Conservation (phyloP, 2,797 vertebrate genomes). For the Scolopax rusticola region DNA sequence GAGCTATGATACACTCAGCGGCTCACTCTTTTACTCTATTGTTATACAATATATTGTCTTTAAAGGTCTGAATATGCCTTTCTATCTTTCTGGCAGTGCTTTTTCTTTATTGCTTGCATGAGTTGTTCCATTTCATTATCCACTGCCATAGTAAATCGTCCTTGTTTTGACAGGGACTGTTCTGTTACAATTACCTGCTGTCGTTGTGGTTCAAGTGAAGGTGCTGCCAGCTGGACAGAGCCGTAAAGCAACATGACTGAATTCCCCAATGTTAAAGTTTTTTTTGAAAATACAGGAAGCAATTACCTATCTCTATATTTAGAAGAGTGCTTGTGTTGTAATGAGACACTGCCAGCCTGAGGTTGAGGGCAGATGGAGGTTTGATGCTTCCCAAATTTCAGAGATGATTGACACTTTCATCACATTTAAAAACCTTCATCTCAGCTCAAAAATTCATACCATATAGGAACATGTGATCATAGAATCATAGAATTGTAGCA, state of each 20-base stretch:
- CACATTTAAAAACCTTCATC: background rate
- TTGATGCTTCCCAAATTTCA: constrained; percentile 21
- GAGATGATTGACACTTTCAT: background rate
- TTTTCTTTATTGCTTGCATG: constrained; percentile 41
- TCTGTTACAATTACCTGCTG: constrained; percentile 71
- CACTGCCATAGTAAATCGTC: background rate
- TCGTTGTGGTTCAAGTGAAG: constrained; percentile 36
- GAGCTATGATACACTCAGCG: background rate
- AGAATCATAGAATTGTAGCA: too few relatives aligned
- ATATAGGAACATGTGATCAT: background rate
- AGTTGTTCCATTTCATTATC: constrained; percentile 57
- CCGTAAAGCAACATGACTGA: constrained; percentile 48
- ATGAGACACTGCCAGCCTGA: background rate
- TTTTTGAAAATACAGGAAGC: constrained; percentile 50
- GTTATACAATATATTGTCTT: background rate
- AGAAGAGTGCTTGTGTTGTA: background rate
- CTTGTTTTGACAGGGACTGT: constrained; percentile 49
- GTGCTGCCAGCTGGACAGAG: constrained; percentile 70
- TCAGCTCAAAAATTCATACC: background rate
- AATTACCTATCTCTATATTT: constrained; percentile 57
- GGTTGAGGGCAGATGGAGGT: background rate
- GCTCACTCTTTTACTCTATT: background rate
- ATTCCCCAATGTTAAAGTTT: constrained; percentile 18
- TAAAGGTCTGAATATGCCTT: constrained; percentile 29
- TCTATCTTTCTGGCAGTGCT: background rate